Conservation (phyloP, 2,113 vertebrate genomes). For the Oryzias javanicus region DNA sequence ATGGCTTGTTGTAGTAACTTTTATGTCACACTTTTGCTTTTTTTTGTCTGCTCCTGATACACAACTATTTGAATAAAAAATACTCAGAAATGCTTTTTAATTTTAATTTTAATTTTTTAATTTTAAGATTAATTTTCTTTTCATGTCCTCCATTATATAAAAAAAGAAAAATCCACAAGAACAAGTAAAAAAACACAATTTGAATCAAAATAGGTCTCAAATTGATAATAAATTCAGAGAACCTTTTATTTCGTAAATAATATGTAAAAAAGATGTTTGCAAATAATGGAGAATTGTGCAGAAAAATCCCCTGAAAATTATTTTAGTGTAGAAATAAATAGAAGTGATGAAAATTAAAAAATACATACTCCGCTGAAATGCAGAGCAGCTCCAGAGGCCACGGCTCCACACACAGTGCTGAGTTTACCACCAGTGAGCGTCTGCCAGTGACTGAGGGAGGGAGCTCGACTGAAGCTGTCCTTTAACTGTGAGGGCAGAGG, state of each 20-base stretch:
- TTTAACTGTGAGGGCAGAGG: conserved; percentile 90
- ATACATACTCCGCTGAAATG: conserved; percentile 92
- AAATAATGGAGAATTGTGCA: not conserved
- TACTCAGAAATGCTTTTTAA: too few species aligned
- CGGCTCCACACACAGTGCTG: conserved; percentile 91
- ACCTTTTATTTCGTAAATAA: conserved; percentile 11
- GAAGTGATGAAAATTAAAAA: not conserved
- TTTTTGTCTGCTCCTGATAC: too few species aligned
- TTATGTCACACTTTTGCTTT: too few species aligned
- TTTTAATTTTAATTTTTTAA: too few species aligned
- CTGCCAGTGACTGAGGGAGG: conserved; percentile 91
- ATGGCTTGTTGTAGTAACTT: too few species aligned
- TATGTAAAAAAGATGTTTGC: not conserved
- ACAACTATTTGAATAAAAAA: too few species aligned
- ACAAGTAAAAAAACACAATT: too few species aligned
- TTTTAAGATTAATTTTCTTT: too few species aligned
- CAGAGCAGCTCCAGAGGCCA: conserved; percentile 94
- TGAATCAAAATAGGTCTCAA: not conserved
- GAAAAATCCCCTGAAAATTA: not conserved
- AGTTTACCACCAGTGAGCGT: conserved; percentile 91
- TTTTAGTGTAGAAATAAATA: not conserved
- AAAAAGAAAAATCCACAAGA: too few species aligned
- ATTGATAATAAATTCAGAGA: conserved; percentile 9
- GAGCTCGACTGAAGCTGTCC: conserved; percentile 93
- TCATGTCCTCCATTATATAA: too few species aligned